phyloP scores from a whole-genome alignment of 2,888 invertebrate species.

The Calliscelio sp. region DNA sequence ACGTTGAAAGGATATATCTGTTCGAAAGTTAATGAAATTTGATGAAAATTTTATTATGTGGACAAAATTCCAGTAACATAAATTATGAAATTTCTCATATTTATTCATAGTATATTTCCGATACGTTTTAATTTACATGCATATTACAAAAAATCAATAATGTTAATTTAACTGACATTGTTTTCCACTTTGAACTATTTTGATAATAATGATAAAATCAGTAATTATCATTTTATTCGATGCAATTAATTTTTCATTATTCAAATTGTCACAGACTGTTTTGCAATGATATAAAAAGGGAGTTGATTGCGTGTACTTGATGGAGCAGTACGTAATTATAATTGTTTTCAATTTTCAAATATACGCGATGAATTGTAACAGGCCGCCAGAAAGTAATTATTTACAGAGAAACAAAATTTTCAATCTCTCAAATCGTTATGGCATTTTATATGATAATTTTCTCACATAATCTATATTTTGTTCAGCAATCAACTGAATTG shows the following conservation, averaged over 20 bases:
- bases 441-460: too few species aligned
- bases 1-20: too few species aligned
- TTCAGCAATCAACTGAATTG: too few species aligned
- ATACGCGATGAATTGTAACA: too few species aligned
- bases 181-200: constrained; percentile 7
- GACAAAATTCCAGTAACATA: too few species aligned
- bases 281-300: background rate
- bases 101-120: constrained; percentile 21
- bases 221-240: constrained; percentile 9
- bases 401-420: too few species aligned
- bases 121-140: constrained; percentile 10
- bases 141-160: constrained; percentile 28
- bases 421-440: too few species aligned
- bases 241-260: constrained; percentile 11
- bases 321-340: background rate
- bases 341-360: background rate
- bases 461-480: too few species aligned
- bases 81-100: constrained; percentile 13
- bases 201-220: constrained; percentile 5
- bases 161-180: constrained; percentile 30
- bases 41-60: background rate
- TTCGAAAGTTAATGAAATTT: too few species aligned
- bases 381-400: too few species aligned
- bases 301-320: background rate
- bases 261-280: background rate